Evolutionary conservation across 2,113 vertebrate species (phyloP).

Genomic region (Athene cunicularia): DNA sequence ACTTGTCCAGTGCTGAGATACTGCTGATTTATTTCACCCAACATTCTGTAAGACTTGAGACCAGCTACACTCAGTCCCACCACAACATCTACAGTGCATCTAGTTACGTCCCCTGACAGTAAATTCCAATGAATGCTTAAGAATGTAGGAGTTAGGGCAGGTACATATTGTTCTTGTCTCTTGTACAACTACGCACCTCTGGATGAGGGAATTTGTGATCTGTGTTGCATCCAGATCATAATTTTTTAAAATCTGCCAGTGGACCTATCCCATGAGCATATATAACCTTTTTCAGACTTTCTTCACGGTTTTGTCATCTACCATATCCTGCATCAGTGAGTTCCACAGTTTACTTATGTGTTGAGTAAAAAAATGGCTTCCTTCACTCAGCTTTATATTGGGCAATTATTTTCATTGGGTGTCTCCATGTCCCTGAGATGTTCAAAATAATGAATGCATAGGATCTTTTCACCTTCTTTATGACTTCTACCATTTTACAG

Average conservation of each 20-base stretch:
- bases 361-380: not conserved
- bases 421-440: not conserved
- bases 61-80: not conserved
- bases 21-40: not conserved
- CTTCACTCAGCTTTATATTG: not conserved
- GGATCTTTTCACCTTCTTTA: not conserved
- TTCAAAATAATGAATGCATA: not conserved
- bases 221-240: not conserved
- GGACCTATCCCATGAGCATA: not conserved
- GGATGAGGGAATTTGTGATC: not conserved
- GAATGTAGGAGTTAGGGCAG: not conserved
- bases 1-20: not conserved
- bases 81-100: not conserved
- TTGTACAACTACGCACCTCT: not conserved
- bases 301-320: not conserved
- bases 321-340: not conserved
- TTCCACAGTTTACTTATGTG: not conserved
- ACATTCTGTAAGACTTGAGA: not conserved
- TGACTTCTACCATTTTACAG: not conserved
- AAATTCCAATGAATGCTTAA: not conserved
- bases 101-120: not conserved
- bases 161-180: not conserved
- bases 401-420: not conserved
- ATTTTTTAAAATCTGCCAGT: not conserved
- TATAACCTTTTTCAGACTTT: not conserved